Percentiles rank a stretch among this genome's conserved stretches.
Evolutionary conservation across 2,888 invertebrate genomes (phyloP).

Genomic region (Nowickia ferox): DNA sequence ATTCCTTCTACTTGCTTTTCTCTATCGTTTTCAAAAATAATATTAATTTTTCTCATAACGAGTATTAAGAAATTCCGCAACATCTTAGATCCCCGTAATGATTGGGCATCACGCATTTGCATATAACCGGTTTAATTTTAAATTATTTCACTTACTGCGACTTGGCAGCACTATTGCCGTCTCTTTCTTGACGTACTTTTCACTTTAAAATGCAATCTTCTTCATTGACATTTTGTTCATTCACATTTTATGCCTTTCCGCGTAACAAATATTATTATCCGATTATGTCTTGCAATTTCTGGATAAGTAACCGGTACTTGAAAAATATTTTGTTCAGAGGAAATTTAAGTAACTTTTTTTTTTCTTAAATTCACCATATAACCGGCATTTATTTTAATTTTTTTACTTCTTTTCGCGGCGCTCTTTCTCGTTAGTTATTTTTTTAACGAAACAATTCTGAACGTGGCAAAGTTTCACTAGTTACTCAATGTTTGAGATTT

Average conservation of each 20-base stretch:
- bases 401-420: constrained; percentile 49
- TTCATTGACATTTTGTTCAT: constrained; percentile 9
- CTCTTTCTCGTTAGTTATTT: constrained; percentile 35
- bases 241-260: neutral
- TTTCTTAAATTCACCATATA: constrained; percentile 22
- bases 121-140: constrained; percentile 3
- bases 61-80: neutral
- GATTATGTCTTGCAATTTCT: neutral
- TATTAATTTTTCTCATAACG: neutral
- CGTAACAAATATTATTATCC: neutral
- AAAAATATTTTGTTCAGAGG: neutral
- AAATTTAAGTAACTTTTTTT: neutral
- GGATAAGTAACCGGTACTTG: constrained; percentile 42
- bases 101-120: neutral
- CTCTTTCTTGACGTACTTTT: constrained; percentile 49
- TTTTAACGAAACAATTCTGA: constrained; percentile 57
- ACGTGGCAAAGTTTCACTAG: constrained; percentile 74
- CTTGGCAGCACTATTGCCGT: constrained; percentile 21
- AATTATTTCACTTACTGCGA: neutral
- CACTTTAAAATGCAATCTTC: constrained; percentile 15
- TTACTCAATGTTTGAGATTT: constrained; percentile 71
- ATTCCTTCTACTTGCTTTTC: too few relatives aligned
- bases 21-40: too few relatives aligned
- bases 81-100: neutral
- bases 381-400: constrained; percentile 47